Evolutionary conservation across 2,888 invertebrate species (phyloP).

Genomic region (Diarsia rubi): DNA sequence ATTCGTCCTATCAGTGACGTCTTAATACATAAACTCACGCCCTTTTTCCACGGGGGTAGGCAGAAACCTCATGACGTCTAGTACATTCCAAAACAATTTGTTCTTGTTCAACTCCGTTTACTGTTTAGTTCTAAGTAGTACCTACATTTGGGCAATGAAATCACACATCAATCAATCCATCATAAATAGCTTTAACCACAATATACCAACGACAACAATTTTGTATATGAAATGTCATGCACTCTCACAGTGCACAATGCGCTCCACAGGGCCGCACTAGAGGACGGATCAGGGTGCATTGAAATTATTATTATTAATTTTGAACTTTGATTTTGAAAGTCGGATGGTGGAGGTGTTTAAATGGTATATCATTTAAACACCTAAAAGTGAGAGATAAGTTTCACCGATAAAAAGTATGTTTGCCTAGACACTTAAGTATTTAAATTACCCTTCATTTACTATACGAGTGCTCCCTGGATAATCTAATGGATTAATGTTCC

Average conservation of each 20-base stretch:
- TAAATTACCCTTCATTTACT: slow-evolving; percentile 50
- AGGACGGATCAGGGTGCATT: not conserved
- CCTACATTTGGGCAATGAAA: not conserved
- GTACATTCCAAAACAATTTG: not conserved
- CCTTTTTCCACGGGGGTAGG: too few species aligned
- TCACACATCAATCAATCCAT: not conserved
- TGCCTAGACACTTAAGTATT: slow-evolving; percentile 36
- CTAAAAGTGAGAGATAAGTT: slow-evolving; percentile 4
- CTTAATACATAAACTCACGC: too few species aligned
- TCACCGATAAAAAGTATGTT: slow-evolving; percentile 31
- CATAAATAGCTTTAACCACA: not conserved
- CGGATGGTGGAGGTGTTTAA: too few species aligned
- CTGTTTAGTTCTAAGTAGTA: not conserved
- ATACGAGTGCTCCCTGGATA: slow-evolving; percentile 51
- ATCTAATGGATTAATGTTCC: slow-evolving; percentile 64
- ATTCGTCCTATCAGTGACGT: not conserved
- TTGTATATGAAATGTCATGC: not conserved
- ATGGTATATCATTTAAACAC: not conserved
- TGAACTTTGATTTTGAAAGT: not conserved
- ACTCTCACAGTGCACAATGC: not conserved
- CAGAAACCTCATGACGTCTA: too few species aligned
- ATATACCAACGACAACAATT: not conserved
- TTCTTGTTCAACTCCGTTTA: not conserved
- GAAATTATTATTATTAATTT: too few species aligned
- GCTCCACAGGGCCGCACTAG: slow-evolving; percentile 23